Evolutionary conservation across 2,113 vertebrate species (phyloP), one percentile per base, ranked within the genome.

Genomic region (Alectura lathami): DNA sequence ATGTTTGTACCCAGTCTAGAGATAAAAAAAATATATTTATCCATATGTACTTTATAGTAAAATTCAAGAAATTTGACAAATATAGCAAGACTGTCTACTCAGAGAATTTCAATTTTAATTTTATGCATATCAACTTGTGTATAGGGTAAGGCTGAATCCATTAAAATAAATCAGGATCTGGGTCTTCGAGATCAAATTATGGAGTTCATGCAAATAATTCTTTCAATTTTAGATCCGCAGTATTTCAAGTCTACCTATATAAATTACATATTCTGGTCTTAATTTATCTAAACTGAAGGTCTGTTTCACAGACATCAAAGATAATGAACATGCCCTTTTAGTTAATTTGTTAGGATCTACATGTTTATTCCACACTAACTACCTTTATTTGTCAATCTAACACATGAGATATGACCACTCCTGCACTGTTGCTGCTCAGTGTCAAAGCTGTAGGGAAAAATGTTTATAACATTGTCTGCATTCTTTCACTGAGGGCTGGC

Each of bases 381-480:
- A 94, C 81, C 54, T 91, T 89, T 94, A 75, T 94, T 91, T 94
- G 76, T 88, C 90, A 79, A 72, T 47, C 83, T 86, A 79, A 45
- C 42, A 83, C 73, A 74, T 87, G 75, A 96, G 89, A 80, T 94
- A 95, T 50, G 89, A 86, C 16, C 21, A 13, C 85, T 67, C 43
- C 53, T 87, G 64, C 64, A 94, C 93, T 96, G 89, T 87, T 95
- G 72, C 83, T 96, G 73, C 56, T 95, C 97, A 94, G 97, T 95
- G 95, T 96, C 84, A 93, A 91, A 94, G 68, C 83, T 83, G 60
- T 76, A 83, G 56, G 88, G 82, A 75, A 86, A 93, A 96, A 93
- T 84, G 91, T 94, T 96, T 97, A 73, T 91, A 92, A 77, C 69
- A 75, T 96, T 88, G 75, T 73, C 75, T 67, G 38, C 90, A 88